Conservation (phyloP, 2,113 vertebrate genomes). For the Seriola rivoliana region DNA sequence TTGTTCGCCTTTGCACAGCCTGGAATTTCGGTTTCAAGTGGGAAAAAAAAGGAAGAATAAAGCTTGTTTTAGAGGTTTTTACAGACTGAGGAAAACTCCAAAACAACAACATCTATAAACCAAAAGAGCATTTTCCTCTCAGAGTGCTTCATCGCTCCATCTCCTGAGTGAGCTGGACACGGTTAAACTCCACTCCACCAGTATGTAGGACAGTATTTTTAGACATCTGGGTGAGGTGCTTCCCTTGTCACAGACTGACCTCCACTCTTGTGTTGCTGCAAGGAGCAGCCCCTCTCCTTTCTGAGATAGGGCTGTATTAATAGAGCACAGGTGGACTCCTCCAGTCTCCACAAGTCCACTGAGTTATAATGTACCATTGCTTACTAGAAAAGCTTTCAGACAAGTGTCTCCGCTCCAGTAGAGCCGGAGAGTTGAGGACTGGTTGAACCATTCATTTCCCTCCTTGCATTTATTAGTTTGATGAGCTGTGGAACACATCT, state of each 20-base stretch:
- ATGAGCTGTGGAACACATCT: conserved; percentile 74
- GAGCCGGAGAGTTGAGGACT: conserved; percentile 19
- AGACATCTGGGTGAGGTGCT: conserved; percentile 68
- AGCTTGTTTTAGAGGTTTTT: neutral
- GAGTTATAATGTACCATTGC: conserved; percentile 30
- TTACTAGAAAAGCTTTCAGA: conserved; percentile 10
- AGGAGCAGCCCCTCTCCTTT: conserved; percentile 41
- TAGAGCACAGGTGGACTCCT: conserved; percentile 54
- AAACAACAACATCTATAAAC: neutral
- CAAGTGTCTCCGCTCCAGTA: conserved; percentile 21
- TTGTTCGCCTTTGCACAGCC: conserved; percentile 4
- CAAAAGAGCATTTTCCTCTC: neutral
- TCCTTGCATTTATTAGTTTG: conserved; percentile 64
- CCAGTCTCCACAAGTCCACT: conserved; percentile 25
- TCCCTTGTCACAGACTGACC: conserved; percentile 60
- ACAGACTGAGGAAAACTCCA: conserved; percentile 9
- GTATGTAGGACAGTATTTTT: conserved; percentile 83
- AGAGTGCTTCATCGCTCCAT: neutral
- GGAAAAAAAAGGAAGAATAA: neutral
- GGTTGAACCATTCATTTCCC: conserved; percentile 36
- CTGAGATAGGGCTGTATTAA: conserved; percentile 35
- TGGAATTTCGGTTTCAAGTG: neutral
- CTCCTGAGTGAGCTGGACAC: conserved; percentile 35
- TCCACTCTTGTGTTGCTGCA: conserved; percentile 40
- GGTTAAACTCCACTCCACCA: conserved; percentile 10